phyloP scores from a whole-genome alignment of 2,888 invertebrate species.

The Schizotus pectinicornis region DNA sequence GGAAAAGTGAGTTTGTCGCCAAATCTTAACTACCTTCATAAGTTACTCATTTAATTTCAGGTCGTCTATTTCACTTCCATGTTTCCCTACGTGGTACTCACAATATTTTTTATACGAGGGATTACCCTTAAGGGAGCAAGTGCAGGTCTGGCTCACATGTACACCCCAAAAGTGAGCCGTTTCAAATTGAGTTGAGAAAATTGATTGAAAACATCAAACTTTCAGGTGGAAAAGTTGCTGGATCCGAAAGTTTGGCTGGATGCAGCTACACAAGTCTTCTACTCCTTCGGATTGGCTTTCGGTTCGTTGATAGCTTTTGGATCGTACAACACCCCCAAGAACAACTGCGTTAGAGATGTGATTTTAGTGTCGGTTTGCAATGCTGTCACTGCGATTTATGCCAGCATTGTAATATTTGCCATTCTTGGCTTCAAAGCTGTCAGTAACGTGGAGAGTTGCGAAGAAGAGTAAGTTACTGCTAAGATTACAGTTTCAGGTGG shows the following conservation, averaged over 20 bases:
- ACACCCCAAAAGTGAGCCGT: constrained; percentile 83
- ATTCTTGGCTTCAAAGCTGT: constrained; percentile 96
- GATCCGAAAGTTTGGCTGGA: constrained; percentile 94
- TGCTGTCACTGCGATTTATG: constrained; percentile 92
- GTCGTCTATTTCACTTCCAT: constrained; percentile 95
- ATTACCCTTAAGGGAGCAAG: constrained; percentile 86
- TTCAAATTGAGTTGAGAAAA: constrained; percentile 6
- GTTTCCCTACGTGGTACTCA: constrained; percentile 92
- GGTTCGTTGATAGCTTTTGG: constrained; percentile 96
- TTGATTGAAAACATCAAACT: constrained; percentile 17
- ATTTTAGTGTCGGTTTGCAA: constrained; percentile 90
- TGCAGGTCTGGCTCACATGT: constrained; percentile 88
- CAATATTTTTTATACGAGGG: constrained; percentile 92
- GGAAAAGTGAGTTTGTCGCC: constrained; percentile 73
- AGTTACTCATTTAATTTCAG: constrained; percentile 58
- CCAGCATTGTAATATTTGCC: constrained; percentile 93
- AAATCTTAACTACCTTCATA: background rate
- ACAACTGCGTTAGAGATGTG: constrained; percentile 93
- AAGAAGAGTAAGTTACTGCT: constrained; percentile 66
- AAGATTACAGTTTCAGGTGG: background rate
- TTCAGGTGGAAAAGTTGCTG: constrained; percentile 80
- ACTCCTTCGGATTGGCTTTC: constrained; percentile 93
- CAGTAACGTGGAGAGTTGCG: constrained; percentile 85
- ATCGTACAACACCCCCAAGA: constrained; percentile 92
- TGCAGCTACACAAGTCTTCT: constrained; percentile 96